These are phyloP conservation scores for Neoarius graeffei DNA, from an alignment of 2,113 vertebrate species.

Conservation along the genomic window DNA sequence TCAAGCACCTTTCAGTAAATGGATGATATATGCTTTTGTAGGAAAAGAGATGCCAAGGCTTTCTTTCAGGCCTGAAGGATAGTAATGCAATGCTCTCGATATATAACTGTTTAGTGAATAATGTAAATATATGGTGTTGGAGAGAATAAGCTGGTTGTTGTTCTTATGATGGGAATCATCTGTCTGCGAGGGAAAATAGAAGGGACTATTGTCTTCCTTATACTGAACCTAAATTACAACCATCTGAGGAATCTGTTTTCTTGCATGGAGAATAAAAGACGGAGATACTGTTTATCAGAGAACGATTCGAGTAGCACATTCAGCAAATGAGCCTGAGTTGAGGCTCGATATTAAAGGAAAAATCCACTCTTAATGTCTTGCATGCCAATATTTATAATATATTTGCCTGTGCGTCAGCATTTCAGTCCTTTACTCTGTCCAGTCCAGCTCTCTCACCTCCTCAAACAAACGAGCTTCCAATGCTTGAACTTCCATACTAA, in stretches of 20 bases:
- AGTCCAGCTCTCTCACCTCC: neutral
- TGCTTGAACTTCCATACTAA: neutral
- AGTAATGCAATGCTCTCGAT: slow-evolving; percentile 33
- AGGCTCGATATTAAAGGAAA: neutral
- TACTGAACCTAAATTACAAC: slow-evolving; percentile 35
- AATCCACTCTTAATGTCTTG: neutral
- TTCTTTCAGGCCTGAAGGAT: slow-evolving; percentile 30
- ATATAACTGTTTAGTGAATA: slow-evolving; percentile 50
- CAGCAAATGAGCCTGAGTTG: neutral
- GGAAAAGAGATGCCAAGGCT: slow-evolving; percentile 40
- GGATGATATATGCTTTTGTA: slow-evolving; percentile 19
- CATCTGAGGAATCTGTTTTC: slow-evolving; percentile 26
- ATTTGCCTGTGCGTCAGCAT: neutral
- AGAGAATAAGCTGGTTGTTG: slow-evolving; percentile 45
- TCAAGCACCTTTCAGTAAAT: neutral
- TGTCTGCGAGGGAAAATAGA: slow-evolving; percentile 22
- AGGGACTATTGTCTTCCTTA: slow-evolving; percentile 42
- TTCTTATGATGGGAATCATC: slow-evolving; percentile 43
- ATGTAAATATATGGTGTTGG: slow-evolving; percentile 43
- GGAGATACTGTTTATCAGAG: slow-evolving; percentile 26
- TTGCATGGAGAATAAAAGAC: slow-evolving; percentile 19
- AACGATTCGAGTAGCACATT: slow-evolving; percentile 22
- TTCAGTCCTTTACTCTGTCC: neutral
- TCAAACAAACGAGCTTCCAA: neutral
- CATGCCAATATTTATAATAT: neutral